phyloP scores from a whole-genome alignment of 2,797 vertebrate genomes.

The Pangasius mekongensis region DNA sequence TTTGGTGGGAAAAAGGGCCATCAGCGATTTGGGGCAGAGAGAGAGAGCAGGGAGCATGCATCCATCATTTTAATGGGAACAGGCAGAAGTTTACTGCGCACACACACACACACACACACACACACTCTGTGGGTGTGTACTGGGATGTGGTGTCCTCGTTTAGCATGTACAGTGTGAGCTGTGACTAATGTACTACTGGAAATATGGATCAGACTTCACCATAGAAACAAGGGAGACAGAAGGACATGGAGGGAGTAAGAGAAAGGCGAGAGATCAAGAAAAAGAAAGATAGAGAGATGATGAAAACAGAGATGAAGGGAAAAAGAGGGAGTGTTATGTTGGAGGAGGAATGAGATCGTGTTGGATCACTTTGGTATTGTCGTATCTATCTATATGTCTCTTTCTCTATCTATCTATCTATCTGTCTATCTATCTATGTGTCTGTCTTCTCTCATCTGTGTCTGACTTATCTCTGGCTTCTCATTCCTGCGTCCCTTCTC shows the following conservation, averaged over 20 bases:
- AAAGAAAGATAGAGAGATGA: background rate
- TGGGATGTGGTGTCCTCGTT: background rate
- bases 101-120: slow-evolving; percentile 8
- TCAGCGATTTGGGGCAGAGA: background rate
- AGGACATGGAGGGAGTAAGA: background rate
- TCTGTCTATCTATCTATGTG: background rate
- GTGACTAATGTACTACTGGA: slow-evolving; percentile 24
- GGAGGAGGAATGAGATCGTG: background rate
- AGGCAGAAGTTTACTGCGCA: background rate
- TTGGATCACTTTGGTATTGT: background rate
- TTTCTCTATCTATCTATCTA: background rate
- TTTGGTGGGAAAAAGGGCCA: background rate
- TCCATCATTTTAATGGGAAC: background rate
- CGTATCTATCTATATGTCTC: background rate
- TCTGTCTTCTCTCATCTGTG: background rate
- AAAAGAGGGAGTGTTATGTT: background rate
- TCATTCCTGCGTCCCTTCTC: background rate
- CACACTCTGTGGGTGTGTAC: background rate
- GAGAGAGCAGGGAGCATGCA: background rate
- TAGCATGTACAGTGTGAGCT: slow-evolving; percentile 17
- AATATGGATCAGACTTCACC: slow-evolving; percentile 43
- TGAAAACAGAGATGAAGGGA: slow-evolving; percentile 30
- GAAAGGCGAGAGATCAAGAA: no score
- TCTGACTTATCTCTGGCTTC: background rate
- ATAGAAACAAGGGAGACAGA: slow-evolving; percentile 17